Conservation (phyloP, 2,113 vertebrate genomes). For the Passer domesticus region DNA sequence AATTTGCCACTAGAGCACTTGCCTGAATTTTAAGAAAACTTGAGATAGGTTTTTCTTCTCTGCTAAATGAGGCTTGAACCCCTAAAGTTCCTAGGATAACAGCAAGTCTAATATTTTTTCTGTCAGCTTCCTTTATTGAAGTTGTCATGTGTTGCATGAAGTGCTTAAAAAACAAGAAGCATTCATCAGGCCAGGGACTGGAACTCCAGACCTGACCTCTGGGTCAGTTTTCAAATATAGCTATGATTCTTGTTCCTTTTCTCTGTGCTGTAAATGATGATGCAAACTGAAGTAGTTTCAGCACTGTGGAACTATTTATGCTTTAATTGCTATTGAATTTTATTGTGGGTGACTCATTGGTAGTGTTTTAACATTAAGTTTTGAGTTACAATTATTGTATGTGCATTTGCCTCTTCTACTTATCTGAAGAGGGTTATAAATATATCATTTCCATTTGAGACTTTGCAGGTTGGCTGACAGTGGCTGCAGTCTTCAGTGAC, state of each 20-base stretch:
- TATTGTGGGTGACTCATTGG: background rate
- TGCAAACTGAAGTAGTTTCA: background rate
- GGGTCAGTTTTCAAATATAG: background rate
- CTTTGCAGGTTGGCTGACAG: background rate
- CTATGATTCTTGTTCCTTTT: background rate
- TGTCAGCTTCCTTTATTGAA: background rate
- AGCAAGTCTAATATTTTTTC: background rate
- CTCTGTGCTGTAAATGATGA: fast-evolving
- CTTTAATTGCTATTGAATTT: background rate
- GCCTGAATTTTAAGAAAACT: background rate
- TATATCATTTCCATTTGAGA: background rate
- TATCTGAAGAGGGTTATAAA: background rate
- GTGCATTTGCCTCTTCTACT: background rate
- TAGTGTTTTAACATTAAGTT: background rate
- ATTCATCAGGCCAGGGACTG: background rate
- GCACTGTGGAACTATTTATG: background rate
- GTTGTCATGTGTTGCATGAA: background rate
- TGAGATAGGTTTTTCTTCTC: background rate
- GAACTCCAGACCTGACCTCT: background rate
- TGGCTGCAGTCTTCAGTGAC: background rate
- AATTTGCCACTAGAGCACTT: background rate
- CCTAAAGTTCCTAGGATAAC: background rate
- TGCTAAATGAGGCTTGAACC: background rate
- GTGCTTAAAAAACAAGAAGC: background rate
- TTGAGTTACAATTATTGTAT: background rate